Evolutionary conservation across 2,888 invertebrate species (phyloP), one percentile per base, ranked within the genome.

Genomic region (Sarcophaga variegata): DNA sequence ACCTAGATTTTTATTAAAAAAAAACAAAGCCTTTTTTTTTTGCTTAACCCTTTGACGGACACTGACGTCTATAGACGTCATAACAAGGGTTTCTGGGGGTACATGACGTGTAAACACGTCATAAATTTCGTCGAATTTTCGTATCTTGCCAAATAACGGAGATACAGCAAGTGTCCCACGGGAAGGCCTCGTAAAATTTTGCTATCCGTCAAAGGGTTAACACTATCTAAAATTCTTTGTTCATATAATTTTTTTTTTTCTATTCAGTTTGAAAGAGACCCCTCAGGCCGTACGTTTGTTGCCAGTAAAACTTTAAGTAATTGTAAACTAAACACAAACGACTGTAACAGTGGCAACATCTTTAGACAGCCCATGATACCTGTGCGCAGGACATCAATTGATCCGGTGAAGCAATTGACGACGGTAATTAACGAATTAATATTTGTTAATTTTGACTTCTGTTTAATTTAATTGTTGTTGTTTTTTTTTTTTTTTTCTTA

Each of bases 341-440:
- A 81, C 14, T 80, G 69, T 25, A 72, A 54, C 66, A 82, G 60
- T 69, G 81, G 89, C 37, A 83, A 62, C 71, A 71, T 92, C 45
- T 92, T 92, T 87, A 90, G 92, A 4, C 92, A 92, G 76, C 92
- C 92, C 14, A 89, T 90, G 62, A 89, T 90, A 70, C 92, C 93
- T 8, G 88, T 92, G 27, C 91, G 93, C 10, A 89, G 92, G 17
- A 91, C 92, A 86, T 89, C 86, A 90, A 90, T 79, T 89, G 93
- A 93, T 87, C 90, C 92, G 10, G 90, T 91, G 6, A 91, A 91
- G 63, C 92, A 91, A 81, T 85, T 91, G 20, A 88, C 90, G 49
- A 91, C 92, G 88, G 93, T 93, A 80, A 90, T 90, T 72, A 59
- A 54, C 17, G 37, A 37, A 37, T 37, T 37, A 2, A 37, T 37